Evolutionary conservation across 2,797 vertebrate genomes (phyloP), one percentile per base, ranked within the genome.

Genomic region (Megaceryle alcyon): DNA sequence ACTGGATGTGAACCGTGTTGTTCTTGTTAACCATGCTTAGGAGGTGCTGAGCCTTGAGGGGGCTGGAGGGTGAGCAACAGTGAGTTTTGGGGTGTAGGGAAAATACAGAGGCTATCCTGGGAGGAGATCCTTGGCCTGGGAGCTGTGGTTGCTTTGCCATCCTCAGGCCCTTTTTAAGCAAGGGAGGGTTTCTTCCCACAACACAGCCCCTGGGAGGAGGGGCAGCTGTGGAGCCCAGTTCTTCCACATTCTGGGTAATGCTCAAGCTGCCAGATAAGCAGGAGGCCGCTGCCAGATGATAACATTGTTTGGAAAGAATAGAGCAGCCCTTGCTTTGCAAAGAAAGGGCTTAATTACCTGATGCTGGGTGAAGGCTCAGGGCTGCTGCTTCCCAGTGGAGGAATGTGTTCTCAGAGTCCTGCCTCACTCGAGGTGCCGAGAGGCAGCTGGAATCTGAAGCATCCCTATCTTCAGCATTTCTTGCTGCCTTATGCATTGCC

Each of bases 281-380:
- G 80, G 84, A 92, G 66, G 3, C 76, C 9, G 3, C 77, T 95
- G 66, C 90, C 10, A 2, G 3, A 53, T 77, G 95, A 96, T 96
- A 96, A 96, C 92, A 95, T 96, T 96, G 95, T 96, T 96, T 87
- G 91, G 90, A 75, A 76, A 94, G 90, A 95, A 80, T 49, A 93
- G 86, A 82, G 81, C 78, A 82, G 90, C 82, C 54, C 69, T 64
- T 75, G 82, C 94, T 83, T 78, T 89, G 87, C 82, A 89, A 88
- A 82, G 83, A 61, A 82, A 59, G 8, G 15, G 68, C 56, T 93
- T 69, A 73, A 86, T 70, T 95, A 93, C 93, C 93, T 93, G 94
- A 83, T 0, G 9, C 35, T 0, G 0, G 69, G 46, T 70, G 39
- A 70, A 48, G 60, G 81, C 56, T 92, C 44, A 5, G 81, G 31